A percentile compares a stretch with the other conserved stretches of the same genome.
These are phyloP conservation scores for Lysiphlebus fabarum DNA, from an alignment of 1,140 invertebrate genomes.

Conservation along the genomic window DNA sequence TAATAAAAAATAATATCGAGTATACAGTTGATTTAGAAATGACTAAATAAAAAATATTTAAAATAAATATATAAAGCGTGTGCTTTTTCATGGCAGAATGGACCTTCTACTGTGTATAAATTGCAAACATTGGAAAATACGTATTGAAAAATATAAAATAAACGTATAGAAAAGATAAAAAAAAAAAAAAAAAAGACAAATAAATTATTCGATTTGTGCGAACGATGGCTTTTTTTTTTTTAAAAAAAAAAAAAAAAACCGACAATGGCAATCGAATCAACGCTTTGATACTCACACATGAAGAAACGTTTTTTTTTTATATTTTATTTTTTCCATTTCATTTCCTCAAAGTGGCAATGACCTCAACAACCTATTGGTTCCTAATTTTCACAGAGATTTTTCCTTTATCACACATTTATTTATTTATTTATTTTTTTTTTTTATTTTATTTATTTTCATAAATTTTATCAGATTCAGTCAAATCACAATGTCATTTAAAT, in stretches of 20 bases:
- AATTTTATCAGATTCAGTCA: conserved; percentile 9
- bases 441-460: background rate
- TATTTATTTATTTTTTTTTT: background rate
- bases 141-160: too few species aligned
- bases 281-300: conserved; percentile 11
- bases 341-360: conserved; percentile 15
- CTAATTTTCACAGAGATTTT: background rate
- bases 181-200: too few species aligned
- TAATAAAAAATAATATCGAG: too few species aligned
- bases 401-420: background rate
- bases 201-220: too few species aligned
- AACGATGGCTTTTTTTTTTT: too few species aligned
- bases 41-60: too few species aligned
- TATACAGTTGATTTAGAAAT: too few species aligned
- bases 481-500: conserved; percentile 6
- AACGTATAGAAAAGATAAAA: too few species aligned
- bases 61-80: too few species aligned
- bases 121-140: too few species aligned
- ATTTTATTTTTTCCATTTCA: conserved; percentile 8
- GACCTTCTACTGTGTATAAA: too few species aligned
- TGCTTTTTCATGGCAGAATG: too few species aligned
- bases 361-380: conserved; percentile 12
- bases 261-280: conserved; percentile 13
- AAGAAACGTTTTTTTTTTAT: background rate
- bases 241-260: conserved; percentile 7